Conservation (phyloP, 2,888 invertebrate genomes). For the Polyommatus iphigenia region DNA sequence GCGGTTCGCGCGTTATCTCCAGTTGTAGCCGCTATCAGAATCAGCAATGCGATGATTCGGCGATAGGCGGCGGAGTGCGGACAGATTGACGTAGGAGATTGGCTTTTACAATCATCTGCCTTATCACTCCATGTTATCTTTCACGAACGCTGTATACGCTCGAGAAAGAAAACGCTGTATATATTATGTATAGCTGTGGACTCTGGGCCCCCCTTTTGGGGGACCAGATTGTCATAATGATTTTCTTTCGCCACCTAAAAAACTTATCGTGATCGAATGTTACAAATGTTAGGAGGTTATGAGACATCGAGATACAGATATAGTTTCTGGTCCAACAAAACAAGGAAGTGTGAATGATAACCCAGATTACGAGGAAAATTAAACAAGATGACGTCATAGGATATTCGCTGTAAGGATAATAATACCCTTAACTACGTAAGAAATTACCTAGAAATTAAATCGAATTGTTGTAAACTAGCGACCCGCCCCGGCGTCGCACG, state of each 20-base stretch:
- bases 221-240: neutral
- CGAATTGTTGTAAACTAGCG: no score
- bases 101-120: neutral
- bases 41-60: neutral
- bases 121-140: neutral
- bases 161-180: no score
- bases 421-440: neutral
- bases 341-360: slow-evolving; percentile 16
- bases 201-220: neutral
- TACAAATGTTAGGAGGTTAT: neutral
- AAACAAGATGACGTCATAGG: slow-evolving; percentile 3
- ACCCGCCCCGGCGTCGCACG: no score
- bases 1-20: slow-evolving; percentile 5
- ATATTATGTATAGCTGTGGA: no score
- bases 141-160: neutral
- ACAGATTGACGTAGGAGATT: neutral
- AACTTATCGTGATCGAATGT: neutral
- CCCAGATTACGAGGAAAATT: slow-evolving; percentile 22
- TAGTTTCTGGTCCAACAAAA: slow-evolving; percentile 7
- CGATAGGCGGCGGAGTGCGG: neutral
- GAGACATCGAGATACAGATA: neutral
- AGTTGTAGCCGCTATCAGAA: neutral
- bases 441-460: neutral
- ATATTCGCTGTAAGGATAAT: neutral
- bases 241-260: neutral